These are phyloP conservation scores for Barnardius zonarius DNA, from an alignment of 2,113 vertebrate genomes.

Conservation along the genomic window DNA sequence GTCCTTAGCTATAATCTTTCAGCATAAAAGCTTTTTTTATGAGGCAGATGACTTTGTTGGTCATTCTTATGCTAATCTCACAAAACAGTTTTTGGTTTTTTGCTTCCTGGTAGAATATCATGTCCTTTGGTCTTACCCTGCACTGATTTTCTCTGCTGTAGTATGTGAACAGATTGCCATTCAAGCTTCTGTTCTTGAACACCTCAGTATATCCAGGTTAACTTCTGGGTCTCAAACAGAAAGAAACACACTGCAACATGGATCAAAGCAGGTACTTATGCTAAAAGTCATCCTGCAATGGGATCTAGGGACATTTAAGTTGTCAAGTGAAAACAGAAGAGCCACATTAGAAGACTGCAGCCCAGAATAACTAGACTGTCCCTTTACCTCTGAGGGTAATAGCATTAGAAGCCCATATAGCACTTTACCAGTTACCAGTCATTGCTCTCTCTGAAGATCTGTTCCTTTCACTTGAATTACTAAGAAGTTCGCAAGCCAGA, in stretches of 20 bases:
- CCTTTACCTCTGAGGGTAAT: conserved; percentile 1
- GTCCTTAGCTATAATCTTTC: neutral
- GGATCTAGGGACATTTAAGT: conserved; percentile 7
- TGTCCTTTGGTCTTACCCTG: neutral
- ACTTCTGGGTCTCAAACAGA: neutral
- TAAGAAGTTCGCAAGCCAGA: neutral
- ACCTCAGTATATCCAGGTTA: neutral
- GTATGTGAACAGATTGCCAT: neutral
- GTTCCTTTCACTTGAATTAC: neutral
- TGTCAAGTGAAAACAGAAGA: conserved; percentile 38
- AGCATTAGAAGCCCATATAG: conserved; percentile 7
- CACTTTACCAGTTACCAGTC: neutral
- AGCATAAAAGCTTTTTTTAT: neutral
- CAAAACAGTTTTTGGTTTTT: neutral
- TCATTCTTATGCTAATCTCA: neutral
- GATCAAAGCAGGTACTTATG: conserved; percentile 27
- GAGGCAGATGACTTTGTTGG: neutral
- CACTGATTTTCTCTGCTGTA: neutral
- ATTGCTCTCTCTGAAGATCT: neutral
- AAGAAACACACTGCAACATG: neutral
- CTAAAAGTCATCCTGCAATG: conserved; percentile 35
- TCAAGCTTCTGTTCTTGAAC: neutral
- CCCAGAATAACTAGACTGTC: neutral
- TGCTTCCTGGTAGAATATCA: neutral
- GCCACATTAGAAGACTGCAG: neutral